phyloP scores from a whole-genome alignment of 2,797 vertebrate genomes.

The Kryptolebias ocellatus region DNA sequence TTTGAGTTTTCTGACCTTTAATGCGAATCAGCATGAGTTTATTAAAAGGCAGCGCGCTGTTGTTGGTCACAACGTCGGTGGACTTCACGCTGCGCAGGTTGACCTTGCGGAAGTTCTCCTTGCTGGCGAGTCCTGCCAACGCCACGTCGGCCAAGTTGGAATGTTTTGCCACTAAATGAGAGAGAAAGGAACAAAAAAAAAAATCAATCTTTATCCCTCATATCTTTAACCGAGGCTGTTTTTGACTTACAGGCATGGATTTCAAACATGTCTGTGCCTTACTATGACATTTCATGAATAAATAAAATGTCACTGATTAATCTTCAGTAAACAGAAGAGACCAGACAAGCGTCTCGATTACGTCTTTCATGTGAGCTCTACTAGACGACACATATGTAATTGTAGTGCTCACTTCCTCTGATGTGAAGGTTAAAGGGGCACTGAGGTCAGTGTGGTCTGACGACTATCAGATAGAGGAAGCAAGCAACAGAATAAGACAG shows the following conservation, averaged over 20 bases:
- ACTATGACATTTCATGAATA: neutral
- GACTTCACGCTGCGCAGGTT: conserved; percentile 83
- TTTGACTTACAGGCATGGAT: neutral
- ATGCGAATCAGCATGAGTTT: conserved; percentile 87
- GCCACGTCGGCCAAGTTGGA: conserved; percentile 84
- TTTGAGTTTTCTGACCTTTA: conserved; percentile 78
- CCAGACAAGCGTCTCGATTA: neutral
- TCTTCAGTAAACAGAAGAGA: neutral
- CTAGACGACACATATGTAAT: neutral
- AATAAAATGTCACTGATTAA: neutral
- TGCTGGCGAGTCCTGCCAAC: conserved; percentile 85
- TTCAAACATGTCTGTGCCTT: neutral
- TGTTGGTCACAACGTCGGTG: conserved; percentile 85
- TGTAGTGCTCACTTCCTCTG: conserved; percentile 31
- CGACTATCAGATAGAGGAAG: neutral
- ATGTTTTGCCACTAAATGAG: conserved; percentile 83
- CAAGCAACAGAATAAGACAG: neutral
- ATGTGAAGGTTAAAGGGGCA: conserved; percentile 12
- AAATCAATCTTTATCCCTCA: neutral
- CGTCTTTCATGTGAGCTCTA: neutral
- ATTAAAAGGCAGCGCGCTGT: conserved; percentile 83
- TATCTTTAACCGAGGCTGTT: neutral
- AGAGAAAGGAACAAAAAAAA: conserved; percentile 8
- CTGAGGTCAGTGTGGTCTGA: conserved; percentile 8
- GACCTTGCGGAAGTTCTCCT: conserved; percentile 86